Percentiles rank a stretch among this genome's conserved stretches.
phyloP scores from a whole-genome alignment of 2,888 invertebrate genomes.

The Lithophane leautieri region DNA sequence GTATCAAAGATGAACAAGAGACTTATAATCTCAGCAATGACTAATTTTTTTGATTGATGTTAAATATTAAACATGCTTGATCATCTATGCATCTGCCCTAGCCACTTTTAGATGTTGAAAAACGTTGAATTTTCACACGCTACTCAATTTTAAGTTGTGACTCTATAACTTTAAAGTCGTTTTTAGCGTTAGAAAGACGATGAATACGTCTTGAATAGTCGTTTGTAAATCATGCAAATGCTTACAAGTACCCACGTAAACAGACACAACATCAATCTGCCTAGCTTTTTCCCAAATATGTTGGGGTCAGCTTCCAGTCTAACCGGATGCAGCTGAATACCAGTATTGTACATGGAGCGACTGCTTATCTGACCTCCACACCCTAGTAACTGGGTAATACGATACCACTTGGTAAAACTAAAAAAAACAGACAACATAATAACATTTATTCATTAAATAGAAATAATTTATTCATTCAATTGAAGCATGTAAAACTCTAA shows the following conservation, averaged over 20 bases:
- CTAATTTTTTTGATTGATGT: neutral
- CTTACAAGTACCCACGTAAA: neutral
- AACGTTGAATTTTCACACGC: neutral
- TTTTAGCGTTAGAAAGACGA: neutral
- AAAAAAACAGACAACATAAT: neutral
- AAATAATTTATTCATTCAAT: slow-evolving; percentile 19
- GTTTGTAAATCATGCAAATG: neutral
- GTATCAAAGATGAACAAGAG: neutral
- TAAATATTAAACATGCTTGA: neutral
- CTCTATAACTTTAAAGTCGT: neutral
- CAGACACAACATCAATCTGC: neutral
- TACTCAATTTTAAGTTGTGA: neutral
- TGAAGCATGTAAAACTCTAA: neutral
- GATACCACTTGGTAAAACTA: too few relatives aligned
- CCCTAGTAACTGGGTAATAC: too few relatives aligned
- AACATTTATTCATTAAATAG: slow-evolving; percentile 5
- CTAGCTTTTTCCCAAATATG: too few relatives aligned
- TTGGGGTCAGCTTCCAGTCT: too few relatives aligned
- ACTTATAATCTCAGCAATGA: neutral
- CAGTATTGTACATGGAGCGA: too few relatives aligned
- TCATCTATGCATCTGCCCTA: neutral
- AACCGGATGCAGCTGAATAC: too few relatives aligned
- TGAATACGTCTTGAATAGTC: neutral
- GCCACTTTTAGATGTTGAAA: neutral
- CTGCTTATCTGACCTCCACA: too few relatives aligned